phyloP scores from a whole-genome alignment of 2,888 invertebrate genomes.

The Drosophila vallismaia region DNA sequence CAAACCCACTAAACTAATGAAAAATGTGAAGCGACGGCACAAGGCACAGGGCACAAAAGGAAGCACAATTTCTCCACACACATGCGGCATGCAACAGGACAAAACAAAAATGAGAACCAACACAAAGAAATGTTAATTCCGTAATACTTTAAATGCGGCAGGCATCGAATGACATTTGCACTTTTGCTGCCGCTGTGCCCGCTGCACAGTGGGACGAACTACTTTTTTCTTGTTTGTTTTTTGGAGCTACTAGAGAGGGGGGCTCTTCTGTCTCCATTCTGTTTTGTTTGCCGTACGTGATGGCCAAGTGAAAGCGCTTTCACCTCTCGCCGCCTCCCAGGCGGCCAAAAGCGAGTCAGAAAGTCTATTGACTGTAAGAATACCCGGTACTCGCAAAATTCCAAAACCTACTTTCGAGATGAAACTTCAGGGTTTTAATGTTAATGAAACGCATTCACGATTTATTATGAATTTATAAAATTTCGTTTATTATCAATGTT shows the following conservation, averaged over 20 bases:
- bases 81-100: constrained; percentile 42
- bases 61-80: constrained; percentile 76
- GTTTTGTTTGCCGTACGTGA: constrained; percentile 56
- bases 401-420: too few species aligned
- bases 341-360: constrained; percentile 27
- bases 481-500: too few species aligned
- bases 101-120: constrained; percentile 39
- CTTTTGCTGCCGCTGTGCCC: constrained; percentile 72
- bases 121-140: constrained; percentile 78
- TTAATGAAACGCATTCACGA: too few species aligned
- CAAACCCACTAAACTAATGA: constrained; percentile 83
- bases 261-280: background rate
- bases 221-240: constrained; percentile 8
- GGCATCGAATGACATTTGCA: constrained; percentile 81
- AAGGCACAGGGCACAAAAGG: constrained; percentile 65
- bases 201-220: constrained; percentile 63
- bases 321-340: constrained; percentile 19
- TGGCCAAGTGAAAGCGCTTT: constrained; percentile 67
- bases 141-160: constrained; percentile 77
- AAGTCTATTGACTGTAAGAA: background rate
- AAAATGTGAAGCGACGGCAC: constrained; percentile 77
- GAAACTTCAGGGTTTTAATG: too few species aligned
- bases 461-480: too few species aligned
- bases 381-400: background rate
- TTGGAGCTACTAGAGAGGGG: background rate